Conservation (phyloP, 2,113 vertebrate species). For the Rhabdornis inornatus region DNA sequence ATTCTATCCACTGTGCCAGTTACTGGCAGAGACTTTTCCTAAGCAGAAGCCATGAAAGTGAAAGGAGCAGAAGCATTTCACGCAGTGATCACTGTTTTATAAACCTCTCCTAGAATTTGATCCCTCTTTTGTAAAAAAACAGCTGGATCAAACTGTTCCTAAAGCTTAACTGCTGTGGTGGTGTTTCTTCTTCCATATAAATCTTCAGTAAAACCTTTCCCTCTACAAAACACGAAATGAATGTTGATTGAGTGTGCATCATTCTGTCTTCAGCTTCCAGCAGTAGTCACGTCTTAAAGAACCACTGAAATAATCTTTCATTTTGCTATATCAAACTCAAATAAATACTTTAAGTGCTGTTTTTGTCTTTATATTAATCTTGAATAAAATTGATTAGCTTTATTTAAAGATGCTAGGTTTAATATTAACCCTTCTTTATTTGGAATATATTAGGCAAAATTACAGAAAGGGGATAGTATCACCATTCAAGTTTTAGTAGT, state of each 20-base stretch:
- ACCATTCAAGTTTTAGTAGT: background rate
- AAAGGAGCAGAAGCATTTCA: background rate
- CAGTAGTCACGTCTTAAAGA: constrained; percentile 18
- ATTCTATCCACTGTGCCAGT: background rate
- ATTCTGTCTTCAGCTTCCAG: background rate
- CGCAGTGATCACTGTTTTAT: background rate
- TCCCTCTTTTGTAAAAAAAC: background rate
- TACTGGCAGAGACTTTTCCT: background rate
- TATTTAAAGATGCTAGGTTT: background rate
- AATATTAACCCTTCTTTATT: background rate
- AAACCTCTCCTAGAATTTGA: constrained; percentile 1
- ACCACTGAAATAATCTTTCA: constrained; percentile 10
- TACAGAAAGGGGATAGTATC: background rate
- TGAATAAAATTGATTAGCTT: background rate
- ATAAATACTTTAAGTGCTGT: background rate
- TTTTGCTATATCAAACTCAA: background rate
- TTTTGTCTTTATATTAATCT: constrained; percentile 17
- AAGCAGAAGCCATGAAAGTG: background rate
- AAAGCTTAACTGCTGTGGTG: background rate
- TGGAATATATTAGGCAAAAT: background rate
- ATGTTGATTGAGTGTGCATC: background rate
- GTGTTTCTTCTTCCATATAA: background rate
- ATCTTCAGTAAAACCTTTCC: constrained; percentile 28
- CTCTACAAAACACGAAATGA: background rate
- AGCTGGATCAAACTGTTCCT: constrained; percentile 12